Evolutionary conservation across 2,797 vertebrate genomes (phyloP).

Genomic region (Enteromius thamalakanensis): DNA sequence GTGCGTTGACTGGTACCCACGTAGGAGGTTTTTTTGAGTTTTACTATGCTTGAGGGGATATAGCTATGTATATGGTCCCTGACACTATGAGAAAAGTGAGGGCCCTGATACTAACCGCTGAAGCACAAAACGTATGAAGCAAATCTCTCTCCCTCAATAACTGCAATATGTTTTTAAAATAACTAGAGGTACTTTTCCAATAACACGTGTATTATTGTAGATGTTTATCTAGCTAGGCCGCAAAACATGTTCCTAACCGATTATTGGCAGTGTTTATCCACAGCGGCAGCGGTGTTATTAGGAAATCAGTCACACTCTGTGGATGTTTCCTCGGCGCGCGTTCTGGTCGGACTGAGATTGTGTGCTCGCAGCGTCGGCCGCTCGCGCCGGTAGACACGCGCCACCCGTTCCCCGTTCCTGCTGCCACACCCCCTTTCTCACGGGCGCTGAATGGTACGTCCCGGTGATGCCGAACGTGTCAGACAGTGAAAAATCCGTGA

Average conservation of each 20-base stretch:
- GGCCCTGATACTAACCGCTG: background rate
- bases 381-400: constrained; percentile 33
- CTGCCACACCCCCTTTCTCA: constrained; percentile 63
- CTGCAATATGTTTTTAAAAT: constrained; percentile 23
- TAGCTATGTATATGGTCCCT: background rate
- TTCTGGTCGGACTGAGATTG: constrained; percentile 24
- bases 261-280: constrained; percentile 26
- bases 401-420: constrained; percentile 19
- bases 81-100: too few relatives aligned
- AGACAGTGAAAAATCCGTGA: constrained; percentile 47
- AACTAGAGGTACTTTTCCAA: constrained; percentile 9
- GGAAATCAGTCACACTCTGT: constrained; percentile 42
- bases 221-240: constrained; percentile 26
- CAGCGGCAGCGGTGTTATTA: constrained; percentile 31
- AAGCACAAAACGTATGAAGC: background rate
- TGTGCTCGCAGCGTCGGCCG: constrained; percentile 13
- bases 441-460: constrained; percentile 61
- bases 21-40: background rate
- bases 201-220: constrained; percentile 21
- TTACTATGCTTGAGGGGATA: background rate
- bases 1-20: background rate
- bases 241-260: constrained; percentile 26
- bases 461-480: constrained; percentile 61
- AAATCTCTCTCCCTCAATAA: background rate
- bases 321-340: constrained; percentile 28